phyloP scores from a whole-genome alignment of 2,888 invertebrate species.

The Ormia ochracea region DNA sequence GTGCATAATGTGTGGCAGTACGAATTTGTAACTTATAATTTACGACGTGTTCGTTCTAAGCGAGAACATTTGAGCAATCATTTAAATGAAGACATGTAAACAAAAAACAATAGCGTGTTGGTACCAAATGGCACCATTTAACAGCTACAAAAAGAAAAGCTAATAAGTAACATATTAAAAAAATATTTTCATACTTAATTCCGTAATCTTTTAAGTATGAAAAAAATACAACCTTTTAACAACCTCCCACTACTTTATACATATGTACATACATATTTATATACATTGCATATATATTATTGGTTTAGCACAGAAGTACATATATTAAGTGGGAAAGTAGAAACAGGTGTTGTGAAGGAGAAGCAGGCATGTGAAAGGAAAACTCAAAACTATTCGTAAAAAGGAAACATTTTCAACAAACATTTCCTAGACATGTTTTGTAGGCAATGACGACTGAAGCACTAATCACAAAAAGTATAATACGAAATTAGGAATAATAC shows the following conservation, averaged over 20 bases:
- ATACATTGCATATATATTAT: too few relatives aligned
- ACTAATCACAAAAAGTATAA: background rate
- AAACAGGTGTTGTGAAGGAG: slow-evolving; percentile 46
- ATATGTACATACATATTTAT: too few relatives aligned
- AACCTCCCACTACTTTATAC: slow-evolving; percentile 15
- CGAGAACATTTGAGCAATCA: slow-evolving; percentile 63
- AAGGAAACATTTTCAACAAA: slow-evolving; percentile 33
- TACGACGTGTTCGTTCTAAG: slow-evolving; percentile 59
- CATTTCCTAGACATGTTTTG: slow-evolving; percentile 20
- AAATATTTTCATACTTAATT: background rate
- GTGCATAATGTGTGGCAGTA: slow-evolving; percentile 13
- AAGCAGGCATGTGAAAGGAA: background rate
- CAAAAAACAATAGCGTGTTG: slow-evolving; percentile 40
- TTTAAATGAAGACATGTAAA: slow-evolving; percentile 50
- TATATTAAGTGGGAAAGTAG: background rate
- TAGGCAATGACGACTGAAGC: background rate
- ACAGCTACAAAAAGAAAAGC: slow-evolving; percentile 17
- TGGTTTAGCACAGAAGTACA: slow-evolving; percentile 7
- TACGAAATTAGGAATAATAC: background rate
- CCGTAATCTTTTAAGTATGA: background rate
- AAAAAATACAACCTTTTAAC: slow-evolving; percentile 21
- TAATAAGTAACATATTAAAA: slow-evolving; percentile 38
- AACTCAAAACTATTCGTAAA: background rate
- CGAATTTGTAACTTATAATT: slow-evolving; percentile 32
- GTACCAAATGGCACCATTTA: slow-evolving; percentile 59